These are phyloP conservation scores for Acromyrmex heyeri DNA, from an alignment of 1,140 invertebrate species.

Conservation along the genomic window DNA sequence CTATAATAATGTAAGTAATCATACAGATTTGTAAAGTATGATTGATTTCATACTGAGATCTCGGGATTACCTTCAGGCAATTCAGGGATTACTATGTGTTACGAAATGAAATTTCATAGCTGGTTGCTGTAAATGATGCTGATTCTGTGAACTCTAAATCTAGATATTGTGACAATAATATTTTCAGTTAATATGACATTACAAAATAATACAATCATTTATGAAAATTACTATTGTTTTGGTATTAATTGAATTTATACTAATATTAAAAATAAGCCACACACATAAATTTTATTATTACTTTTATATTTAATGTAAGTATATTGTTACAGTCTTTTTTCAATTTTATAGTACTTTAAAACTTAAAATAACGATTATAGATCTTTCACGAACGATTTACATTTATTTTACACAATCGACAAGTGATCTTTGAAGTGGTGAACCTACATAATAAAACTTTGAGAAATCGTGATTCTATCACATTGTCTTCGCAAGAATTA, in stretches of 20 bases:
- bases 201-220: neutral
- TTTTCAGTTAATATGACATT: neutral
- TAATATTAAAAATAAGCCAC: neutral
- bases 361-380: neutral
- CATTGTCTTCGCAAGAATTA: neutral
- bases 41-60: conserved; percentile 33
- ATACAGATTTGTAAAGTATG: conserved; percentile 33
- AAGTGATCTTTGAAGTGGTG: neutral
- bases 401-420: neutral
- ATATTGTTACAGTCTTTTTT: neutral
- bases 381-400: neutral
- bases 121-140: neutral
- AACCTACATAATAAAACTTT: neutral
- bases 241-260: conserved; percentile 1
- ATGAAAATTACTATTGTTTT: neutral
- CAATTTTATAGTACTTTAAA: neutral
- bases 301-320: neutral
- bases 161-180: neutral
- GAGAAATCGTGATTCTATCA: neutral
- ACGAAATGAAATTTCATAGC: conserved; percentile 29
- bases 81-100: conserved; percentile 32
- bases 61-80: conserved; percentile 32
- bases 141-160: neutral
- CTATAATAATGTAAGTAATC: conserved; percentile 40
- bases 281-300: neutral